These are phyloP conservation scores for Acronicta alni DNA, from an alignment of 2,888 invertebrate genomes.

Conservation along the genomic window DNA sequence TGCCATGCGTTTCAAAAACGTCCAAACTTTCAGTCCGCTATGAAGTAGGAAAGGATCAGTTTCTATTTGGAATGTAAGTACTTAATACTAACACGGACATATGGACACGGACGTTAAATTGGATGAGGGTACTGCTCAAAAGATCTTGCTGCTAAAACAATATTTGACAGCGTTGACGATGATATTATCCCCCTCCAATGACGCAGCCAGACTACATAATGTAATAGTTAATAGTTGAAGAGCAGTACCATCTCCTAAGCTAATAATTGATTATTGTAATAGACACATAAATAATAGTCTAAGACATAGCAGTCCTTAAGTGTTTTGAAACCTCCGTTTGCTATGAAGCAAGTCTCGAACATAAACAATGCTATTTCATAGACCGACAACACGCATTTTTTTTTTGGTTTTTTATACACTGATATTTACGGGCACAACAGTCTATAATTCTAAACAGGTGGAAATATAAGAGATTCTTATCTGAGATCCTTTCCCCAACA, in stretches of 20 bases:
- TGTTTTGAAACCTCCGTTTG: not conserved
- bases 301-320: slow-evolving; percentile 1
- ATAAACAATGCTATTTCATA: slow-evolving; percentile 6
- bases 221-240: not conserved
- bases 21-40: slow-evolving; percentile 37
- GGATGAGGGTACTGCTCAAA: not conserved
- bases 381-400: slow-evolving; percentile 11
- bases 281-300: slow-evolving; percentile 15
- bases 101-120: not conserved
- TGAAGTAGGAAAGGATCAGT: slow-evolving; percentile 16
- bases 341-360: not conserved
- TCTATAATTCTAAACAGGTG: not conserved
- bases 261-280: not conserved
- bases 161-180: too few species aligned
- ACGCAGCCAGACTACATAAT: too few species aligned
- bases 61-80: slow-evolving; percentile 5
- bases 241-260: slow-evolving; percentile 3
- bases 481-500: slow-evolving; percentile 41
- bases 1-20: slow-evolving; percentile 18
- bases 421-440: not conserved
- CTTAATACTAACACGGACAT: not conserved
- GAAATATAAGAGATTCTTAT: slow-evolving; percentile 16
- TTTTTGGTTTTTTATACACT: not conserved
- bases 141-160: not conserved
- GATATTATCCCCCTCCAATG: too few species aligned